phyloP scores from a whole-genome alignment of 2,113 vertebrate genomes.

The Laterallus jamaicensis region DNA sequence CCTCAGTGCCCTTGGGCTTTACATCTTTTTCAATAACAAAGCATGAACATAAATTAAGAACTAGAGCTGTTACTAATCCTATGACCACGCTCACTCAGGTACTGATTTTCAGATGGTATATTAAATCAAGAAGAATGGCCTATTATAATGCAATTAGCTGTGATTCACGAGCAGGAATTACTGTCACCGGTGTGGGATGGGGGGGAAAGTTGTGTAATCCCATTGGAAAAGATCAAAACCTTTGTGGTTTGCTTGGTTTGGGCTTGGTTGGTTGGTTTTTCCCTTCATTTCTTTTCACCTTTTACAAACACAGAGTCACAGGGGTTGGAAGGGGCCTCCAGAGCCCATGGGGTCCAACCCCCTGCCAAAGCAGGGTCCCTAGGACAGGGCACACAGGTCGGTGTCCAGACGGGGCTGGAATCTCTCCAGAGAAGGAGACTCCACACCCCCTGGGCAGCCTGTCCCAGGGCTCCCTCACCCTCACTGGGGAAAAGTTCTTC shows the following conservation, averaged over 20 bases:
- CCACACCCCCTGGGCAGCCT: too few relatives aligned
- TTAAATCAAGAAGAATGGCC: constrained; percentile 41
- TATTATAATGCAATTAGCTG: constrained; percentile 68
- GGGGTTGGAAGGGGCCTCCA: too few relatives aligned
- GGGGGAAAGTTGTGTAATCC: not conserved
- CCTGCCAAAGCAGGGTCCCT: too few relatives aligned
- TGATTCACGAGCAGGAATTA: constrained; percentile 59
- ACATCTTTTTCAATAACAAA: constrained; percentile 27
- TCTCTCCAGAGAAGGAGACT: too few relatives aligned
- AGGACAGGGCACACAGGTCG: too few relatives aligned
- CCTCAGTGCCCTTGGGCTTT: constrained; percentile 54
- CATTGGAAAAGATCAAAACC: not conserved
- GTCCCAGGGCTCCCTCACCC: too few relatives aligned
- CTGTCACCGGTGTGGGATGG: not conserved
- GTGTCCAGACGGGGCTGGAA: too few relatives aligned
- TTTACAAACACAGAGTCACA: not conserved
- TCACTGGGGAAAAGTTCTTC: too few relatives aligned
- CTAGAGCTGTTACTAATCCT: constrained; percentile 40
- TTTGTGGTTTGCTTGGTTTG: not conserved
- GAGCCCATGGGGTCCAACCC: too few relatives aligned
- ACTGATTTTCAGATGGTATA: not conserved
- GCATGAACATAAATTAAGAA: constrained; percentile 35
- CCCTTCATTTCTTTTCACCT: not conserved
- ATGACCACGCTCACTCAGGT: not conserved
- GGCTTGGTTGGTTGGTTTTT: not conserved